Evolutionary conservation across 2,113 vertebrate genomes (phyloP).

Genomic region (Gadus macrocephalus): DNA sequence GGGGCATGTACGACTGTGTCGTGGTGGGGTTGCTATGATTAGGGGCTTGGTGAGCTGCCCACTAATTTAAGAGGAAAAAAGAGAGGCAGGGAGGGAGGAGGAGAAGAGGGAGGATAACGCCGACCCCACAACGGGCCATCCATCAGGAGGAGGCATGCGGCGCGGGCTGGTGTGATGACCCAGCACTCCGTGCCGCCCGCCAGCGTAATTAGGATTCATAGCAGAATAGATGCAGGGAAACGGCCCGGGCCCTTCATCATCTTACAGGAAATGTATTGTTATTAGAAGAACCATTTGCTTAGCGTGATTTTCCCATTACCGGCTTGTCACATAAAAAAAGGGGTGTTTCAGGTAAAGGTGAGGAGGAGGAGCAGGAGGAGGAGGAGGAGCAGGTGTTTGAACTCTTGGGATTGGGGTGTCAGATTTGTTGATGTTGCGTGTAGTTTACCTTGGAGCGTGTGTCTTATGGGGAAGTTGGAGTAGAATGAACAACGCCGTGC

Average conservation of each 20-base stretch:
- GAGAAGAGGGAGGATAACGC: conserved; percentile 75
- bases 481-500: conserved; percentile 75
- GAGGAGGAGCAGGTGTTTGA: conserved; percentile 75
- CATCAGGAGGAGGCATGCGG: conserved; percentile 79
- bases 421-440: conserved; percentile 97
- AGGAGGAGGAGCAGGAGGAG: conserved; percentile 58
- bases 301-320: conserved; percentile 99
- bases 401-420: conserved; percentile 93
- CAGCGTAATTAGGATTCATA: conserved; percentile 97
- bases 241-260: conserved; percentile 95
- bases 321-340: conserved; percentile 85
- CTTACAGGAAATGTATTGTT: conserved; percentile 99
- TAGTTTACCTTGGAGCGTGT: conserved; percentile 93
- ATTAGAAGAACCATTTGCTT: conserved; percentile 99
- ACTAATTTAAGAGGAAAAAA: conserved; percentile 84
- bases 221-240: conserved; percentile 99
- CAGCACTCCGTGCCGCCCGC: conserved; percentile 87
- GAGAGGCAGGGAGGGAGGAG: conserved; percentile 27
- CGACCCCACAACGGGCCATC: conserved; percentile 79
- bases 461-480: conserved; percentile 90
- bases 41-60: conserved; percentile 86
- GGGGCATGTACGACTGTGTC: conserved; percentile 57
- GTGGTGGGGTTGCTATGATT: conserved; percentile 87
- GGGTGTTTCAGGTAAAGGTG: conserved; percentile 83
- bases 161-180: conserved; percentile 91